Percentiles rank a stretch among this genome's conserved stretches.
Evolutionary conservation across 2,888 invertebrate genomes (phyloP).

Genomic region (Dynastes tityus): DNA sequence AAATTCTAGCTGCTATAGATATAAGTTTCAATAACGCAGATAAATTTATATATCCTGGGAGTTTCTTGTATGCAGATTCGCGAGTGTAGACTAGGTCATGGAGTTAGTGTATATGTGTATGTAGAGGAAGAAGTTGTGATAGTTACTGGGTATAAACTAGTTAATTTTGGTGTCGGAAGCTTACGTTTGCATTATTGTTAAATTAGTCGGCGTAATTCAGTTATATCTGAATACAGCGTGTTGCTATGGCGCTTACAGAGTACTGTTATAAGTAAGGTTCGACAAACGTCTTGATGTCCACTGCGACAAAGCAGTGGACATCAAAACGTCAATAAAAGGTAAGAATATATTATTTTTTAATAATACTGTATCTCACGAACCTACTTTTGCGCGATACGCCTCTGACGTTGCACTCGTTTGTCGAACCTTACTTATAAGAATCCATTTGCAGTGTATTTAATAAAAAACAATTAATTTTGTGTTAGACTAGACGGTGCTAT

Average conservation of each 20-base stretch:
- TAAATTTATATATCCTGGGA: neutral
- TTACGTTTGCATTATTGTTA: neutral
- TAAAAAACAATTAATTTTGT: too few relatives aligned
- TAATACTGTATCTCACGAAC: too few relatives aligned
- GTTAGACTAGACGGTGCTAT: too few relatives aligned
- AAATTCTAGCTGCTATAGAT: neutral
- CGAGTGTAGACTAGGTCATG: neutral
- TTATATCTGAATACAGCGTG: neutral
- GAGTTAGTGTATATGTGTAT: neutral
- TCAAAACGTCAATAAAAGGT: too few relatives aligned
- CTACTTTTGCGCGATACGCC: too few relatives aligned
- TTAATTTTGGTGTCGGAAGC: neutral
- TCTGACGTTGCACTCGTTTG: too few relatives aligned
- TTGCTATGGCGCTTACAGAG: neutral
- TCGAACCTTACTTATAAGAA: too few relatives aligned
- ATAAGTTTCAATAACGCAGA: neutral
- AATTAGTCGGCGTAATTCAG: neutral
- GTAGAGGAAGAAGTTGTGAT: neutral
- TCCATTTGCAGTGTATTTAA: too few relatives aligned
- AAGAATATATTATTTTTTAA: too few relatives aligned
- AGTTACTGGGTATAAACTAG: neutral
- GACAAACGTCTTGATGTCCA: too few relatives aligned
- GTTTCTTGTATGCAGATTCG: neutral
- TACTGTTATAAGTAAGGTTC: too few relatives aligned
- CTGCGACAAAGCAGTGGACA: too few relatives aligned